A percentile compares a stretch with the other conserved stretches of the same genome.
Conservation (phyloP, 2,888 invertebrate species). For the Ornithoptera alexandrae region DNA sequence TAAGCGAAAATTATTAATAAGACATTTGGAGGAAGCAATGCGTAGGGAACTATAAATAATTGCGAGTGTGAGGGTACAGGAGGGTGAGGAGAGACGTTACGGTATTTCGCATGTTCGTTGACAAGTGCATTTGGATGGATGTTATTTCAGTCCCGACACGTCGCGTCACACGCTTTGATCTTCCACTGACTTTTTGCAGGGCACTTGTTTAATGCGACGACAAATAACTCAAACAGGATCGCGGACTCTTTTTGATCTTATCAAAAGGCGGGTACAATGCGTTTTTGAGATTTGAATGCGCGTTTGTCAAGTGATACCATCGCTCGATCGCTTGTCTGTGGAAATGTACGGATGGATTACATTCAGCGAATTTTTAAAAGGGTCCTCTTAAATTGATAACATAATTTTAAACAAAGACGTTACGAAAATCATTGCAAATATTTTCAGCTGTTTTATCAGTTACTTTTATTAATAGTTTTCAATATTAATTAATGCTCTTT, state of each 20-base stretch:
- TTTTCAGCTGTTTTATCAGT: too few species aligned
- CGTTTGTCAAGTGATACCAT: conserved; percentile 71
- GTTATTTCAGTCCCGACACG: conserved; percentile 66
- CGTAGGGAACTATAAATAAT: conserved; percentile 36
- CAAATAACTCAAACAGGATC: conserved; percentile 75
- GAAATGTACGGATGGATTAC: conserved; percentile 14
- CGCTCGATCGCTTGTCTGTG: conserved; percentile 12
- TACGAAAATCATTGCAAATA: neutral
- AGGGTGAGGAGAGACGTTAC: conserved; percentile 29
- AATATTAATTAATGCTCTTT: too few species aligned
- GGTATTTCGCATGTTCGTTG: conserved; percentile 41
- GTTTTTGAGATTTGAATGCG: conserved; percentile 60
- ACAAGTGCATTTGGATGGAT: conserved; percentile 55
- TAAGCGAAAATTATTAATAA: conserved; percentile 27
- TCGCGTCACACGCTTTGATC: conserved; percentile 72
- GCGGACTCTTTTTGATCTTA: conserved; percentile 68
- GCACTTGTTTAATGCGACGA: conserved; percentile 76
- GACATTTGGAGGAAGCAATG: conserved; percentile 34
- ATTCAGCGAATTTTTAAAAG: conserved; percentile 14
- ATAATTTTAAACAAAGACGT: neutral
- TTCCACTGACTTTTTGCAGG: conserved; percentile 69
- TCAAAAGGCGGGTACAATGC: conserved; percentile 56
- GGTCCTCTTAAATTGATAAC: neutral
- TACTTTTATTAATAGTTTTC: too few species aligned
- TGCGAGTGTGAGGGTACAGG: conserved; percentile 33